Evolutionary conservation across 2,113 vertebrate genomes (phyloP).

Genomic region (Danionella cerebrum): DNA sequence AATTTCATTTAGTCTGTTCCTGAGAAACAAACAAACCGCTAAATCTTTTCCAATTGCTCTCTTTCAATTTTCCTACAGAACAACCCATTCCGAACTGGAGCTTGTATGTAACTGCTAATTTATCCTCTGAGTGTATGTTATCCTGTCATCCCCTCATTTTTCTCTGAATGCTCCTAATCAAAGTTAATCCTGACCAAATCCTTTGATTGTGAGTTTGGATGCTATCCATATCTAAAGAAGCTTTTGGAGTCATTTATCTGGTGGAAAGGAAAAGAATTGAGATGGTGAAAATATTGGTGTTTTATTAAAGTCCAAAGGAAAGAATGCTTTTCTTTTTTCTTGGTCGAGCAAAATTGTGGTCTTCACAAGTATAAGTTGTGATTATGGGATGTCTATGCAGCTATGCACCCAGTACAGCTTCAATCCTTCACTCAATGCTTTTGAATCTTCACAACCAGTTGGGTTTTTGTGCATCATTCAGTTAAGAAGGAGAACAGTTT

Average conservation of each 20-base stretch:
- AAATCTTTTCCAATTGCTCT: slow-evolving; percentile 37
- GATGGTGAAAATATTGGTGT: no score
- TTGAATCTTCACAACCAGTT: slow-evolving; percentile 20
- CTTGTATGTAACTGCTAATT: slow-evolving; percentile 79
- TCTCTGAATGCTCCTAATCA: slow-evolving; percentile 86
- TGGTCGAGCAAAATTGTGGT: slow-evolving; percentile 73
- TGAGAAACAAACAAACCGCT: slow-evolving; percentile 36
- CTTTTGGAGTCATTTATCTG: slow-evolving; percentile 85
- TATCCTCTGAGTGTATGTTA: slow-evolving; percentile 76
- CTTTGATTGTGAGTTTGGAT: slow-evolving; percentile 98
- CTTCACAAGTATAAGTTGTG: no score
- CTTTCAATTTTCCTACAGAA: slow-evolving; percentile 29
- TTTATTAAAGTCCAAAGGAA: no score
- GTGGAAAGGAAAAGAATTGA: slow-evolving; percentile 77
- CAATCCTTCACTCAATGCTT: not conserved
- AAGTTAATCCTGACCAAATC: slow-evolving; percentile 95
- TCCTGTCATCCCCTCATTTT: slow-evolving; percentile 81
- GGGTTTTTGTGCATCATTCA: slow-evolving; percentile 22
- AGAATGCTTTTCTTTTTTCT: slow-evolving; percentile 81
- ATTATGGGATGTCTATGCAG: no score
- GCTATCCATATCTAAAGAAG: slow-evolving; percentile 85
- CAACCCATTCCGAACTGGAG: slow-evolving; percentile 57
- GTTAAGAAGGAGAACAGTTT: slow-evolving; percentile 31
- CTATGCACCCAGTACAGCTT: slow-evolving; percentile 7
- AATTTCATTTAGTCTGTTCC: slow-evolving; percentile 47